phyloP scores from a whole-genome alignment of 2,797 vertebrate species.

The Chlorospingus flavigularis region DNA sequence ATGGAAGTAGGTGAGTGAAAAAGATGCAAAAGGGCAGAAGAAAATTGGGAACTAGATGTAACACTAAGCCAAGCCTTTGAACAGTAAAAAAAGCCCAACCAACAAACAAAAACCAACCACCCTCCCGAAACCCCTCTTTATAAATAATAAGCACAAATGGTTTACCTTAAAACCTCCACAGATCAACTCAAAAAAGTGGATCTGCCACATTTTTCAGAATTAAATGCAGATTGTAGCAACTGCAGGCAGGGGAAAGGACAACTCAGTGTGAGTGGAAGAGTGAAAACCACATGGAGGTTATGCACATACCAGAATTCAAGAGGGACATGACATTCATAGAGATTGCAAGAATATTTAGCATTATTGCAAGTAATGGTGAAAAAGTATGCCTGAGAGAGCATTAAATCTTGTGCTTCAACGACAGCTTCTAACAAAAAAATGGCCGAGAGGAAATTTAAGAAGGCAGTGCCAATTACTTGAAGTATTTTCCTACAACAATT shows the following conservation, averaged over 20 bases:
- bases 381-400: background rate
- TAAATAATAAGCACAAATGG: background rate
- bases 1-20: background rate
- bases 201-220: background rate
- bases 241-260: background rate
- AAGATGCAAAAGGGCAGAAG: background rate
- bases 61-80: background rate
- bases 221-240: background rate
- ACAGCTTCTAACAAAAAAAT: background rate
- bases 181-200: background rate
- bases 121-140: background rate
- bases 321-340: background rate
- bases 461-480: background rate
- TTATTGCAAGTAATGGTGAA: slow-evolving; percentile 1
- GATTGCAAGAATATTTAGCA: background rate
- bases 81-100: background rate
- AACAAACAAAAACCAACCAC: background rate
- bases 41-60: background rate
- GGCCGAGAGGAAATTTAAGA: background rate
- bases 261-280: background rate
- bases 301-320: background rate
- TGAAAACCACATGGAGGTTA: background rate
- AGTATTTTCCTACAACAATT: background rate
- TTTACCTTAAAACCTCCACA: background rate
- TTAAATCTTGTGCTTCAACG: background rate